phyloP scores from a whole-genome alignment of 2,888 invertebrate species.

The Eristalinus sepulchralis region DNA sequence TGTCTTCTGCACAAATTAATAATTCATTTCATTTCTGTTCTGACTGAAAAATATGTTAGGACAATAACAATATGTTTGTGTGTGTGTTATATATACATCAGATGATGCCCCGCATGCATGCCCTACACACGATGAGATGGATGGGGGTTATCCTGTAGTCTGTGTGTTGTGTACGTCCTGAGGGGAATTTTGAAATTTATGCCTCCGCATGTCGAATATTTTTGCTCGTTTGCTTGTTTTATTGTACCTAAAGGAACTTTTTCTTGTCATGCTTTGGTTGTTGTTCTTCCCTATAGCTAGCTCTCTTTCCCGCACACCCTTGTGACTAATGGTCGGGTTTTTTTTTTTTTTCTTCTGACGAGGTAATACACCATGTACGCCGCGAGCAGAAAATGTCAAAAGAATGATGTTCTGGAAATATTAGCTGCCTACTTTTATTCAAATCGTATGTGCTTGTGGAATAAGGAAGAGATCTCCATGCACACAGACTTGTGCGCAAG shows the following conservation, averaged over 20 bases:
- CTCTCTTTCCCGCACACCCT: not conserved
- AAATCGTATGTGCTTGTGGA: conserved; percentile 57
- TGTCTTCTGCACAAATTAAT: conserved; percentile 68
- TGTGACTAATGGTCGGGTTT: not conserved
- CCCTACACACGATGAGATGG: conserved; percentile 9
- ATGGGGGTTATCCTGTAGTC: not conserved
- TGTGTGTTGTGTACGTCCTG: conserved; percentile 50
- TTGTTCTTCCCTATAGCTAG: not conserved
- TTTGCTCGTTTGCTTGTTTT: conserved; percentile 65
- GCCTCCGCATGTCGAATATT: conserved; percentile 70
- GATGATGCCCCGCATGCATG: conserved; percentile 4
- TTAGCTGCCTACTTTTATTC: conserved; percentile 67
- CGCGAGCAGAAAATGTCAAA: conserved; percentile 65
- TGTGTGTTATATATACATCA: not conserved
- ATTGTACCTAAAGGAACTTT: conserved; percentile 56
- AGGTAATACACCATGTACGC: conserved; percentile 18
- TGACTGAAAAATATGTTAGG: conserved; percentile 63
- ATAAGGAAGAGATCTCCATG: conserved; percentile 25
- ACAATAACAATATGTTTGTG: conserved; percentile 35
- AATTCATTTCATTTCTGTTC: conserved; percentile 68
- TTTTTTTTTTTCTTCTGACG: not conserved
- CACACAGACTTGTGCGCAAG: not conserved
- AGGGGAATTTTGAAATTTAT: conserved; percentile 67
- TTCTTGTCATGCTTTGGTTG: conserved; percentile 32
- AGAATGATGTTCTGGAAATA: conserved; percentile 67